Percentiles rank a stretch among this genome's conserved stretches.
phyloP scores from a whole-genome alignment of 2,888 invertebrate species.

The Polyommatus icarus region DNA sequence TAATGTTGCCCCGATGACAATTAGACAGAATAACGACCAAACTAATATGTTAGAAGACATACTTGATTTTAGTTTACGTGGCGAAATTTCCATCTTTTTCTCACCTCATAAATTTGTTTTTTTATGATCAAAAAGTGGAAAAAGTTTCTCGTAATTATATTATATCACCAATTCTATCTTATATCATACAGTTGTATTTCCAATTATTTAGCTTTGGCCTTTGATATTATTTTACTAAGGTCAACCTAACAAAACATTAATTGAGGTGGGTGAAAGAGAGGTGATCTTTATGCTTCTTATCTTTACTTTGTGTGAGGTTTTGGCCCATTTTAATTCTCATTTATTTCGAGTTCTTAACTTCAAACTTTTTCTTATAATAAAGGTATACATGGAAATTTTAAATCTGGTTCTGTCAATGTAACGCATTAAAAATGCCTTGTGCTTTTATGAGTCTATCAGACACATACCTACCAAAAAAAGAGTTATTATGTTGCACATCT shows the following conservation, averaged over 20 bases:
- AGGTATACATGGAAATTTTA: too few species aligned
- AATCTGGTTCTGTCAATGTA: too few species aligned
- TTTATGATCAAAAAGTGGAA: constrained; percentile 21
- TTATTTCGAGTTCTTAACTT: too few species aligned
- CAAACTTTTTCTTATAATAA: too few species aligned
- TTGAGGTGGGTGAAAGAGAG: neutral
- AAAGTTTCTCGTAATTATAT: neutral
- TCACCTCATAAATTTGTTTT: constrained; percentile 17
- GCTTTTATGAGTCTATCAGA: too few species aligned
- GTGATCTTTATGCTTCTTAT: neutral
- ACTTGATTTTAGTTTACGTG: constrained; percentile 10
- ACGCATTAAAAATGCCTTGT: too few species aligned
- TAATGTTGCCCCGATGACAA: constrained; percentile 15
- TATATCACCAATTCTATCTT: neutral
- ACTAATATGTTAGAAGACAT: constrained; percentile 20
- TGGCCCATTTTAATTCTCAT: too few species aligned
- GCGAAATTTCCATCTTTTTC: neutral
- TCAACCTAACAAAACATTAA: too few species aligned
- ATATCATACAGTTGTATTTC: neutral
- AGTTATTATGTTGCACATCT: too few species aligned
- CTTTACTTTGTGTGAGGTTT: too few species aligned
- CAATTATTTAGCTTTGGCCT: neutral
- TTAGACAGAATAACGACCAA: constrained; percentile 24
- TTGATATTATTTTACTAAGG: neutral
- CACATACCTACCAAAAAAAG: too few species aligned